Conservation (phyloP, 2,113 vertebrate species). For the Solea solea region DNA sequence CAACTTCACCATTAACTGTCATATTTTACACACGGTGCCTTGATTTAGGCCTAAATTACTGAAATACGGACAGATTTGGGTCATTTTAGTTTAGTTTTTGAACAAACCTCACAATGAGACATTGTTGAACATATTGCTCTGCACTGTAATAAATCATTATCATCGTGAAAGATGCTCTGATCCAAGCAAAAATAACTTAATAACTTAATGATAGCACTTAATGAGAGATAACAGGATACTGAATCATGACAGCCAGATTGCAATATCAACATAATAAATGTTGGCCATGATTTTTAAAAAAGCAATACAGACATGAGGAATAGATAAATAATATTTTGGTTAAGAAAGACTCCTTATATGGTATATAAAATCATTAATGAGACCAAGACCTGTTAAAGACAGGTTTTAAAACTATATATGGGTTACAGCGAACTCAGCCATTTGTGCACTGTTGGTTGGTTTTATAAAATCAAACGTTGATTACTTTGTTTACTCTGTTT, state of each 20-base stretch:
- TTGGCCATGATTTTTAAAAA: conserved; percentile 33
- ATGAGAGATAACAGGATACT: conserved; percentile 45
- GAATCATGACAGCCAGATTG: conserved; percentile 29
- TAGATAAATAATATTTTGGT: conserved; percentile 4
- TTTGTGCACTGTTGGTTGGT: too few species aligned
- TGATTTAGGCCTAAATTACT: conserved; percentile 17
- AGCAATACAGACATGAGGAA: conserved; percentile 22
- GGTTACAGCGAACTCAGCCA: too few species aligned
- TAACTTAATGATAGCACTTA: conserved; percentile 49
- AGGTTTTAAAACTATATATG: too few species aligned
- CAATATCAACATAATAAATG: conserved; percentile 62
- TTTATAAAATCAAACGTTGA: too few species aligned
- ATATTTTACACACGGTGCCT: not conserved
- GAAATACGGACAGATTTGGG: conserved; percentile 11
- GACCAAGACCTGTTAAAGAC: too few species aligned
- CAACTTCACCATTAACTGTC: too few species aligned
- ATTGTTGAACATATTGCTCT: not conserved
- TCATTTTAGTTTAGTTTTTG: conserved; percentile 20
- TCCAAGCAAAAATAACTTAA: conserved; percentile 27
- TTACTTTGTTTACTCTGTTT: too few species aligned
- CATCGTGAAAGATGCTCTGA: conserved; percentile 8
- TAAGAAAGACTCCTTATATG: conserved; percentile 25
- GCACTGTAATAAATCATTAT: conserved; percentile 25
- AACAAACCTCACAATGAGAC: not conserved
- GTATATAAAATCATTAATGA: not conserved